phyloP scores from a whole-genome alignment of 2,113 vertebrate species.

The Neofelis nebulosa region DNA sequence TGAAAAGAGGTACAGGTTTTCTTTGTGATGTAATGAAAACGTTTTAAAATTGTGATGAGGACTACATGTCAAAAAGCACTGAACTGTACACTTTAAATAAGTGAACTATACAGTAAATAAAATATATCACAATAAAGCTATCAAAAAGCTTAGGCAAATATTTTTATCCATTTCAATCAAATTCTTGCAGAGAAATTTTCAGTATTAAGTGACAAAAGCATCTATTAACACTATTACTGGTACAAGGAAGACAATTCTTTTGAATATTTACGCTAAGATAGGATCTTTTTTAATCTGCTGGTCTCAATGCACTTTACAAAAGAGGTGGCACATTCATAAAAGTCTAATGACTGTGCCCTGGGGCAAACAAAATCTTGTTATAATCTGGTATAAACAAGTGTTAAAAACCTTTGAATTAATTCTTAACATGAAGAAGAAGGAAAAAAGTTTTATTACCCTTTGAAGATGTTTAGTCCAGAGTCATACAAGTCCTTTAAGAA shows the following conservation, averaged over 20 bases:
- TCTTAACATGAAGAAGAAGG: neutral
- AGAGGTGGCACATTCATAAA: neutral
- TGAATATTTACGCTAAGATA: neutral
- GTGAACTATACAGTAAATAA: neutral
- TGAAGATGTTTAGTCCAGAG: slow-evolving; percentile 20
- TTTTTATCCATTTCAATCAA: slow-evolving; percentile 5
- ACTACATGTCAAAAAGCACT: neutral
- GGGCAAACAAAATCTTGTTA: neutral
- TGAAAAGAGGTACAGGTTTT: neutral
- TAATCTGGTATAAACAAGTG: neutral
- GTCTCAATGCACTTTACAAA: slow-evolving; percentile 23
- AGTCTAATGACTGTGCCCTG: neutral
- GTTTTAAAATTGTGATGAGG: neutral
- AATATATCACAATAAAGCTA: neutral
- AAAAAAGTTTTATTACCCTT: neutral
- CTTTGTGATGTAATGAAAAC: slow-evolving; percentile 18
- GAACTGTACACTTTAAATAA: neutral
- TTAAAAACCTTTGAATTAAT: slow-evolving; percentile 27
- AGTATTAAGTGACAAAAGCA: slow-evolving; percentile 14
- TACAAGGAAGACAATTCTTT: slow-evolving; percentile 8
- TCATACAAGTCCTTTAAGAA: neutral
- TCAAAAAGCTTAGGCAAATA: neutral
- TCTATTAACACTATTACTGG: neutral
- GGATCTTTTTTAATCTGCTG: neutral
- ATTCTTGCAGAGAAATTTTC: slow-evolving; percentile 21